A percentile compares a stretch with the other conserved stretches of the same genome.
Evolutionary conservation across 2,113 vertebrate genomes (phyloP).

Genomic region (Albula glossodonta): DNA sequence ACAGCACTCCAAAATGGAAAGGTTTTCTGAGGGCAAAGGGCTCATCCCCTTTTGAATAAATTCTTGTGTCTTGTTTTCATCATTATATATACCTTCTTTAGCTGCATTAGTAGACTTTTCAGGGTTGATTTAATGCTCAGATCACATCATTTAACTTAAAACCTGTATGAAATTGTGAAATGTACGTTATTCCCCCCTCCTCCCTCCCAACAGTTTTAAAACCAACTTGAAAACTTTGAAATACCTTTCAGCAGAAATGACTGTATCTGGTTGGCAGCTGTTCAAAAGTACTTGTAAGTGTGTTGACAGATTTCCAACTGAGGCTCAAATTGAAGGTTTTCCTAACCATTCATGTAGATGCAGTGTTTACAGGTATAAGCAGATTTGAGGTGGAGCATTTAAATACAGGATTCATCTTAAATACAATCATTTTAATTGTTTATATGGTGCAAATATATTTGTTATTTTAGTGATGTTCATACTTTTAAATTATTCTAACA

Average conservation of each 20-base stretch:
- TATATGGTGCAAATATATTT: neutral
- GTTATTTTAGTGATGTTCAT: neutral
- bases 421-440: neutral
- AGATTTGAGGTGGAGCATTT: neutral
- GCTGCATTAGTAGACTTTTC: no score
- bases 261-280: neutral
- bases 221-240: neutral
- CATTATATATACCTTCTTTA: no score
- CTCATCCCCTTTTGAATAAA: no score
- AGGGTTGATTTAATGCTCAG: no score
- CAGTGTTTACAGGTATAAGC: neutral
- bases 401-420: neutral
- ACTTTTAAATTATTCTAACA: slow-evolving; percentile 1
- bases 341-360: neutral
- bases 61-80: no score
- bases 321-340: neutral
- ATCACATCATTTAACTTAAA: no score
- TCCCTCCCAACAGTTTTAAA: no score
- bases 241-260: neutral
- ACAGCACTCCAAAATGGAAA: no score
- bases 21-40: no score
- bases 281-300: neutral
- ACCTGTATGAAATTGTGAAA: no score
- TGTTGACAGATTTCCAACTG: neutral
- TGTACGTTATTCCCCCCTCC: no score